Base-by-base conservation (phyloP, 2,888 invertebrate species). In the Parochlus steinenii region DNA sequence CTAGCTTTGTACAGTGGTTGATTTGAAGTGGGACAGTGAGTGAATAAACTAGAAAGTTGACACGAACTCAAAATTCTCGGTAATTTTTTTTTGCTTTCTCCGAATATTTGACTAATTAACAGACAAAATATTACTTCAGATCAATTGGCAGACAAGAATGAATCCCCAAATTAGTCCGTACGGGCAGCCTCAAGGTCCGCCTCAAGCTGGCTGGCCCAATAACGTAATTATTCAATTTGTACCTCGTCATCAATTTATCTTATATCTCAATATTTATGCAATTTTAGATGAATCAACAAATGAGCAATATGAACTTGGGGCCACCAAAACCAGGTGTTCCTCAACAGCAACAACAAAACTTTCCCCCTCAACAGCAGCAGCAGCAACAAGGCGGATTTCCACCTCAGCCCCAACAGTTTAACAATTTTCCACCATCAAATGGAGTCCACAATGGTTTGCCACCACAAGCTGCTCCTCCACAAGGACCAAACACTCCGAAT, bases 291-390 rank as follows among this genome's bases (percentile, higher is more conserved):
- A 35, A 31, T 26, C 35, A 32, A 19, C 37, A 37, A 37, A 39
- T 39, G 37, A 30, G 30, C 11, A 39, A 37, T 31, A 37, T 39
- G 31, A 41, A 39, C 37, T 32, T 41, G 6, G 40, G 38, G 1
- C 35, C 35, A 10, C 20, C 19, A 15, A 31, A 20, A 10, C 39
- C 37, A 27, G 39, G 34, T 19, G 26, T 33, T 43, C 56, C 57
- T 6, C 55, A 57, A 31, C 55, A 56, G 55, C 57, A 55, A 12
- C 52, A 56, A 31, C 47, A 48, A 16, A 52, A 48, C 32, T 14
- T 47, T 16, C 40, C 45, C 10, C 41, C n/a, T n/a, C n/a, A n/a
- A n/a, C n/a, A n/a, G n/a, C n/a, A n/a, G n/a, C n/a, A n/a, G n/a
- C n/a, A n/a, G n/a, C n/a, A n/a, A n/a, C n/a, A n/a, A 11, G 5